phyloP scores from a whole-genome alignment of 2,797 vertebrate genomes.

The Rhynchotus rufescens region DNA sequence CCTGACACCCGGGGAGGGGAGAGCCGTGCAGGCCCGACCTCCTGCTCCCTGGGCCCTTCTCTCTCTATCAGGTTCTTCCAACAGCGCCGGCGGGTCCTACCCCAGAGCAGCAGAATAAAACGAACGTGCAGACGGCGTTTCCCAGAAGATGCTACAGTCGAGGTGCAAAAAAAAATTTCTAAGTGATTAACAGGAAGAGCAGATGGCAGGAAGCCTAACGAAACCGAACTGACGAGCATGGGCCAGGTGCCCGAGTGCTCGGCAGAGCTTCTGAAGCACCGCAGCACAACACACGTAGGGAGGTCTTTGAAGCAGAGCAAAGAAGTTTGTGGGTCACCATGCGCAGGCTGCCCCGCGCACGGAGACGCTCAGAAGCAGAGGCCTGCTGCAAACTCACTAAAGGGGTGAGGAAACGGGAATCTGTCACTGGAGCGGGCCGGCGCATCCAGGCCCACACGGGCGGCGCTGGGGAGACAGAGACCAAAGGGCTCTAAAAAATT shows the following conservation, averaged over 20 bases:
- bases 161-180: conserved; percentile 7
- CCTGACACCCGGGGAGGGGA: background rate
- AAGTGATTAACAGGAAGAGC: conserved; percentile 15
- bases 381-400: background rate
- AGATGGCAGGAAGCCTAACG: conserved; percentile 37
- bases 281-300: background rate
- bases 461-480: background rate
- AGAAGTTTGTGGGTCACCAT: background rate
- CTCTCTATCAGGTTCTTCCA: background rate
- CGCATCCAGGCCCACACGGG: background rate
- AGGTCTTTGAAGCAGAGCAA: background rate
- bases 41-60: background rate
- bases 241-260: background rate
- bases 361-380: conserved; percentile 2
- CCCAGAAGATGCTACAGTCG: background rate
- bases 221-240: background rate
- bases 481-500: background rate
- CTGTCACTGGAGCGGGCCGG: background rate
- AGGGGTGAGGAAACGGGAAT: background rate
- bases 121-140: background rate
- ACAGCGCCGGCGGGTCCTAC: background rate
- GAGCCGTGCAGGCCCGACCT: background rate
- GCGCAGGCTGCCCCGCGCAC: background rate
- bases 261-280: background rate
- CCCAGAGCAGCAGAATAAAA: background rate